Evolutionary conservation across 2,797 vertebrate genomes (phyloP).

Genomic region (Labeo calbasu): DNA sequence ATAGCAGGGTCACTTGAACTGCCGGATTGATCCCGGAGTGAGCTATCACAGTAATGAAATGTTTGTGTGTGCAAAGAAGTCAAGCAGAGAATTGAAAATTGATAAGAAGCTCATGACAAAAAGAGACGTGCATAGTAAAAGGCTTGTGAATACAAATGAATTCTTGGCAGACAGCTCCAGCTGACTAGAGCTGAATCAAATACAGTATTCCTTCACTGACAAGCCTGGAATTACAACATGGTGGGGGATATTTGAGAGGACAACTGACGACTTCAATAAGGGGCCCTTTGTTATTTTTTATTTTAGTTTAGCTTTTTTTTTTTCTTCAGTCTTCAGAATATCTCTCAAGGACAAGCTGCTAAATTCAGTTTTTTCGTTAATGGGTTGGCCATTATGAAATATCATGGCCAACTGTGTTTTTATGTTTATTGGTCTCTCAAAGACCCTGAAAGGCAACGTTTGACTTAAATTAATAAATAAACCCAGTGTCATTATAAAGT

Average conservation of each 20-base stretch:
- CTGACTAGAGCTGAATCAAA: conserved; percentile 45
- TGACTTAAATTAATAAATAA: too few species aligned
- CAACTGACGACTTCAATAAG: background rate
- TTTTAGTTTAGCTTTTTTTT: background rate
- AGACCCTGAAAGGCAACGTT: background rate
- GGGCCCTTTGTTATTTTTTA: background rate
- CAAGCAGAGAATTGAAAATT: conserved; percentile 65
- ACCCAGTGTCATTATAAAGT: too few species aligned
- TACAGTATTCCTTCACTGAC: conserved; percentile 23
- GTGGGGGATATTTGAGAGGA: conserved; percentile 6
- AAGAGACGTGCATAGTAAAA: conserved; percentile 56
- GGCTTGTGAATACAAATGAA: conserved; percentile 61
- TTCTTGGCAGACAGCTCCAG: conserved; percentile 33
- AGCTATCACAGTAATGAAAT: conserved; percentile 50
- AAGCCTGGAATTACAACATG: conserved; percentile 8
- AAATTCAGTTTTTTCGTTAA: background rate
- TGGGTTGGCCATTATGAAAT: conserved; percentile 9
- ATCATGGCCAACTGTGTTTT: background rate
- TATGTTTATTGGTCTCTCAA: background rate
- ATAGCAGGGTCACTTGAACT: conserved; percentile 43
- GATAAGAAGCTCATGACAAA: conserved; percentile 54
- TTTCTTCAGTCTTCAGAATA: background rate
- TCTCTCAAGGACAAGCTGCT: background rate
- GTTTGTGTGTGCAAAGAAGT: conserved; percentile 59
- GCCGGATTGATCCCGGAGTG: conserved; percentile 43